Evolutionary conservation across 2,797 vertebrate species (phyloP), one percentile per base, ranked within the genome.

Genomic region (Lacerta agilis): DNA sequence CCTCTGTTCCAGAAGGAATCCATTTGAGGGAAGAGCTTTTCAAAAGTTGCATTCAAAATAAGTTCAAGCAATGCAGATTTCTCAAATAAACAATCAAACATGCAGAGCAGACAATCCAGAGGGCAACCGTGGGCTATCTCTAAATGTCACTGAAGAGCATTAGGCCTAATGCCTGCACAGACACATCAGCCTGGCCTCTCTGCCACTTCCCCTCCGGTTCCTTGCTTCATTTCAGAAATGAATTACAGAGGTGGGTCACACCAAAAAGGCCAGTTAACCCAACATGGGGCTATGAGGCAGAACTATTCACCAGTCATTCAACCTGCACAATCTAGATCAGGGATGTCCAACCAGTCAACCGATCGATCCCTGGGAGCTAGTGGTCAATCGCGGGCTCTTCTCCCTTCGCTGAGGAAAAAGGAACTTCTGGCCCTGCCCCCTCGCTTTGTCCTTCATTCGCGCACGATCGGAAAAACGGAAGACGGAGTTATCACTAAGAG

Each of bases 21-120:
- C 4, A 0, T 0, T 4, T 18, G 18, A 76, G 86, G 77, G 78
- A 38, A 0, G 49, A 18, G 11, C 80, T 90, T 87, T 55, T 85
- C 79, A 58, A 82, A 88, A 82, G 27, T 71, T 90, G 85, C 83
- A 36, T 79, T 91, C 71, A 87, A 55, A 76, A 85, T 87, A 88
- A 87, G 2, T 87, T 90, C 9, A 27, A 67, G 33, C 0, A 0
- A 89, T 87, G 66, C 82, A 92, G 11, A 87, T 93, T 95, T 92
- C 90, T 64, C 88, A 93, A 88, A 85, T 33, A 91, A 94, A 92
- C 82, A 93, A 90, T 78, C 45, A 86, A 49, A 88, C 55, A 71
- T 91, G 79, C 1, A 7, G 79, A 92, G 84, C 81, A 79, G 90
- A 76, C 80, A 90, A 91, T 1, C 69, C 61, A 71, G 80, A 88